Conservation (phyloP, 2,797 vertebrate species). For the Leptoclinus maculatus region DNA sequence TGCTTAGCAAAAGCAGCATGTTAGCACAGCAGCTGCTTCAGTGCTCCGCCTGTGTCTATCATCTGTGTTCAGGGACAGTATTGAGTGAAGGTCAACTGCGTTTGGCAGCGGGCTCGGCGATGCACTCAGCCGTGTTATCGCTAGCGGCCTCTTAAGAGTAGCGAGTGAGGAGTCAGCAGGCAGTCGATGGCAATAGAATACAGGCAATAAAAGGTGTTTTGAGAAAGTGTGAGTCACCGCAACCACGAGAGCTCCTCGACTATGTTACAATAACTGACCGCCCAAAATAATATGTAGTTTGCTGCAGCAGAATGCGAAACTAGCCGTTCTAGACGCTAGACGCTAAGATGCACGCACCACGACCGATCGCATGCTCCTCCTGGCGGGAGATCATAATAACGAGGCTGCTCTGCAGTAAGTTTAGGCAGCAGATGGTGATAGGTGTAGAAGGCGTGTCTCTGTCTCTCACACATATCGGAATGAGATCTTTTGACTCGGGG, state of each 20-base stretch:
- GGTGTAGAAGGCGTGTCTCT: slow-evolving; percentile 24
- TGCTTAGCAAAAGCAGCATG: no score
- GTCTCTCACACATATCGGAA: slow-evolving; percentile 29
- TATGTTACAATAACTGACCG: neutral
- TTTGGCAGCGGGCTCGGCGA: neutral
- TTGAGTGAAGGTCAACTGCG: neutral
- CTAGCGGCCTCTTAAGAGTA: neutral
- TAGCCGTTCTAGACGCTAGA: no score
- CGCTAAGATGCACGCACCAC: neutral
- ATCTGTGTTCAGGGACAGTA: neutral
- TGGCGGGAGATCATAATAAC: neutral
- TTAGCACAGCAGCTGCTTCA: slow-evolving; percentile 2
- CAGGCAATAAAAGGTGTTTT: neutral
- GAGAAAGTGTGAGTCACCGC: neutral
- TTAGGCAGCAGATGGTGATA: slow-evolving; percentile 34
- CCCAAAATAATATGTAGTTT: neutral
- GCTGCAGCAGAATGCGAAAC: neutral
- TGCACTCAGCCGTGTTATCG: no score
- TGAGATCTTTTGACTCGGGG: slow-evolving; percentile 39
- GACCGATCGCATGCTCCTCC: neutral
- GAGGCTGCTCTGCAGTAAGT: slow-evolving; percentile 28
- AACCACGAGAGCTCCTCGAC: neutral
- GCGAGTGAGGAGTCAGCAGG: neutral
- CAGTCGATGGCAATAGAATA: neutral
- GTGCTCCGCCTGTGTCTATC: neutral